Percentiles rank a stretch among this genome's conserved stretches.
phyloP scores from a whole-genome alignment of 2,888 invertebrate genomes.

The Sphecodes monilicornis region DNA sequence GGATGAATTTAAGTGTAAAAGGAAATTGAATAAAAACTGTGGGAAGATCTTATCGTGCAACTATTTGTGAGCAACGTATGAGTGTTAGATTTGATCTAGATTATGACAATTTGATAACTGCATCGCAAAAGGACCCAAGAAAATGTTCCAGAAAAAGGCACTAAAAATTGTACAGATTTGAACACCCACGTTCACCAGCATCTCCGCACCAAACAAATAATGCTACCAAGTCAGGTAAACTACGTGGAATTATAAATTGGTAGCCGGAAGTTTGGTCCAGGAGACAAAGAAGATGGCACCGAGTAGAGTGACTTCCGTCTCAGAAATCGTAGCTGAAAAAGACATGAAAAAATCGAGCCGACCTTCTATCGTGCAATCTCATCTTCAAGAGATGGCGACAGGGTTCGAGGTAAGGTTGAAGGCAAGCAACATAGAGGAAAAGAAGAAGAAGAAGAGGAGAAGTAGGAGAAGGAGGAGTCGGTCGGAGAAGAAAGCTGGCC shows the following conservation, averaged over 20 bases:
- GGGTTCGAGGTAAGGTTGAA: constrained; percentile 25
- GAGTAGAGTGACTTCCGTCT: constrained; percentile 62
- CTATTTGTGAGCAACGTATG: no score
- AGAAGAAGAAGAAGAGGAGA: constrained; percentile 6
- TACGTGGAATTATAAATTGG: neutral
- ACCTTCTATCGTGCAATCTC: constrained; percentile 62
- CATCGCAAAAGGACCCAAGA: no score
- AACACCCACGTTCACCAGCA: neutral
- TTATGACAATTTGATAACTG: no score
- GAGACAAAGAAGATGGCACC: constrained; percentile 21
- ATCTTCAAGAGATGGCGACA: constrained; percentile 63
- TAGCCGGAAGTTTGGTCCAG: constrained; percentile 9
- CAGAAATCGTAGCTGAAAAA: constrained; percentile 58
- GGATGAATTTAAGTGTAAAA: no score
- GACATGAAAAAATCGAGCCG: constrained; percentile 42
- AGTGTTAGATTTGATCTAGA: no score
- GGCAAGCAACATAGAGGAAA: constrained; percentile 16
- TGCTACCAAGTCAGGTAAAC: neutral
- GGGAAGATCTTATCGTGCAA: no score
- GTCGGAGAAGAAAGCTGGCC: constrained; percentile 29
- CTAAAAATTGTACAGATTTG: neutral
- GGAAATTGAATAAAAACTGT: no score
- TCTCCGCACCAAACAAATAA: neutral
- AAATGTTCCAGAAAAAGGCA: neutral
- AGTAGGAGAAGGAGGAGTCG: constrained; percentile 24